Evolutionary conservation across 2,888 invertebrate genomes (phyloP), one percentile per base, ranked within the genome.

Genomic region (Xestia c-nigrum): DNA sequence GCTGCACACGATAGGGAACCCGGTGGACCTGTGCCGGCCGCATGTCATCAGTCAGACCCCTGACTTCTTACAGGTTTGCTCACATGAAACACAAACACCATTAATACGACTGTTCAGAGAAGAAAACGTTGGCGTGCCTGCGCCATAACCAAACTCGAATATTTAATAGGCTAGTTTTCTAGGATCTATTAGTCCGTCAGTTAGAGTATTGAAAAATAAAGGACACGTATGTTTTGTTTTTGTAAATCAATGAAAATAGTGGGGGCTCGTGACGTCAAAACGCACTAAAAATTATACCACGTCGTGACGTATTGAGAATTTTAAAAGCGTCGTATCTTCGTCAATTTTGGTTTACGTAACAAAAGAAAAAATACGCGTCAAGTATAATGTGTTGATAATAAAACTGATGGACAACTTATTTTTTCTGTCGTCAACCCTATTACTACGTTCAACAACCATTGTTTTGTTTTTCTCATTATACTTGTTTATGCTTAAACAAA

Each of bases 1-100:
- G 91, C 96, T 99, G 80, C 99, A 99, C 91, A 98, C 99, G 59
- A 98, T 99, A 82, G 99, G 99, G 50, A 99, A 99, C 95, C 99
- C 99, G 0, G 99, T 99, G 0, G 99, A 99, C 89, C 97, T 99
- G 80, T 99, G 99, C 89, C 98, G 98, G 59, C 99, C 99, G 0
- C 98, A 98, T 88, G 97, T 98, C 83, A 98, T 97, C 85, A 97
- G 97, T 87, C 97, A 97, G 90, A 97, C 97, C 0, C 97, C 97
- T 2, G 97, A 97, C 85, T 97, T 97, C 83, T 92, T 97, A 52
- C 97, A 97, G 95, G 97, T 96, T 43, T 38, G 47, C 6, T n/a
- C 7, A 52, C 6, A 40, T 31, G 24, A 40, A 40, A 38, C 38
- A 61, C 38, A 38, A 61, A 38, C n/a, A 55, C 55, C 12, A n/a